phyloP scores from a whole-genome alignment of 2,888 invertebrate species.

The Andrena bicolor region DNA sequence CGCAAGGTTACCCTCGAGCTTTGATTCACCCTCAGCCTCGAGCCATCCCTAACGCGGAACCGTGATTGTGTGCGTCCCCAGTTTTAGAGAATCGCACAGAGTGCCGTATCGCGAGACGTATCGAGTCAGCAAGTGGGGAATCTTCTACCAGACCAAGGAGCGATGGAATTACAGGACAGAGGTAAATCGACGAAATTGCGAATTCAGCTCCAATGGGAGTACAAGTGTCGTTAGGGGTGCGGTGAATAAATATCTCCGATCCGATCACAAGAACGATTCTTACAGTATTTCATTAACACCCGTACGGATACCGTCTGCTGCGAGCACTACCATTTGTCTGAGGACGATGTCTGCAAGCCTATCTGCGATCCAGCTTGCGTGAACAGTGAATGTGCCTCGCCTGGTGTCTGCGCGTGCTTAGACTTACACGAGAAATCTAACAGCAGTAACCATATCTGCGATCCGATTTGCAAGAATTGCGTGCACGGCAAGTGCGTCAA shows the following conservation, averaged over 20 bases:
- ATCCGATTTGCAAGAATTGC: slow-evolving; percentile 85
- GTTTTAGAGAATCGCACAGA: not conserved
- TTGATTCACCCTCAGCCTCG: not conserved
- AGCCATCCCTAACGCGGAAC: not conserved
- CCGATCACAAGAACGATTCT: not conserved
- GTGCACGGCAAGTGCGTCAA: slow-evolving; percentile 84
- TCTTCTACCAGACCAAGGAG: slow-evolving; percentile 47
- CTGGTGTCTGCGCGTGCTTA: slow-evolving; percentile 73
- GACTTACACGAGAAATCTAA: slow-evolving; percentile 85
- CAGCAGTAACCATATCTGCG: slow-evolving; percentile 84
- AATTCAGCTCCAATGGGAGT: no score
- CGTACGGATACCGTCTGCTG: slow-evolving; percentile 28
- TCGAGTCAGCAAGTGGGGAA: slow-evolving; percentile 35
- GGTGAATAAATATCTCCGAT: not conserved
- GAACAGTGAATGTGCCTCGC: slow-evolving; percentile 72
- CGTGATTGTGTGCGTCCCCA: slow-evolving; percentile 7
- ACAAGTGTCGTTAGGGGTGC: no score
- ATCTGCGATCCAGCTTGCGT: slow-evolving; percentile 71
- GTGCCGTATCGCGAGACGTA: slow-evolving; percentile 51
- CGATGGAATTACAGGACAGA: slow-evolving; percentile 49
- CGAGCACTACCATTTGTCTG: not conserved
- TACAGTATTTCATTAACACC: slow-evolving; percentile 29
- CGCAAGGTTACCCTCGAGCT: no score
- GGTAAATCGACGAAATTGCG: slow-evolving; percentile 35
- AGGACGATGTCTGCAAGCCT: slow-evolving; percentile 11